Conservation (phyloP, 1,140 invertebrate species). For the Adelges cooleyi region DNA sequence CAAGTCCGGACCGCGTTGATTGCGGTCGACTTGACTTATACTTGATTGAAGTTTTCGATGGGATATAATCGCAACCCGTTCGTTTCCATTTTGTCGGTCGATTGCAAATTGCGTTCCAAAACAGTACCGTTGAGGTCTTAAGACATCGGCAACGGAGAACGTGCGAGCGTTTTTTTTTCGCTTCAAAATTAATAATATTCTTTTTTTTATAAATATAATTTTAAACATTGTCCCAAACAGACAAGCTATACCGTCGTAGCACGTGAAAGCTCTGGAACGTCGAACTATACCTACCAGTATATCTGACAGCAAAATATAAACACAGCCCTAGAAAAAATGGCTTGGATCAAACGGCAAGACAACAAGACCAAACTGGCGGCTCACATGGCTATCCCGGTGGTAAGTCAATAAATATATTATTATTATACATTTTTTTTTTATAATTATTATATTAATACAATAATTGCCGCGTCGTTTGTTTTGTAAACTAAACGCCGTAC, state of each 20-base stretch:
- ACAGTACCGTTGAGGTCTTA: not conserved
- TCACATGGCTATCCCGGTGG: not conserved
- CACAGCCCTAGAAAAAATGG: slow-evolving; percentile 17
- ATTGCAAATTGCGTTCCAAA: not conserved
- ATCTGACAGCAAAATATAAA: no score
- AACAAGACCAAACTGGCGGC: not conserved
- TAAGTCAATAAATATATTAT: not conserved
- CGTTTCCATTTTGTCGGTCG: not conserved
- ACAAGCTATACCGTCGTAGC: no score
- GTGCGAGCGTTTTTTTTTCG: no score
- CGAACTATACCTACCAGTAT: not conserved
- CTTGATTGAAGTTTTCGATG: slow-evolving; percentile 7
- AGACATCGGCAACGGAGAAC: no score
- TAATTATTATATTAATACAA: no score
- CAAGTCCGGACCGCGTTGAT: no score
- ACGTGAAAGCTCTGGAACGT: not conserved
- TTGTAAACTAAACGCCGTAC: no score
- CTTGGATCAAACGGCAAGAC: slow-evolving; percentile 2
- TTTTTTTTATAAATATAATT: no score
- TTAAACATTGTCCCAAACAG: no score
- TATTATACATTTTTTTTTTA: not conserved
- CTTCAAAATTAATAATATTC: no score
- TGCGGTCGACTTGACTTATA: no score
- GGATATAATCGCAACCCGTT: slow-evolving; percentile 4
- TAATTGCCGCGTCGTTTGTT: no score